A percentile compares a stretch with the other conserved stretches of the same genome.
Conservation (phyloP, 2,888 invertebrate species). For the Alitta virens region DNA sequence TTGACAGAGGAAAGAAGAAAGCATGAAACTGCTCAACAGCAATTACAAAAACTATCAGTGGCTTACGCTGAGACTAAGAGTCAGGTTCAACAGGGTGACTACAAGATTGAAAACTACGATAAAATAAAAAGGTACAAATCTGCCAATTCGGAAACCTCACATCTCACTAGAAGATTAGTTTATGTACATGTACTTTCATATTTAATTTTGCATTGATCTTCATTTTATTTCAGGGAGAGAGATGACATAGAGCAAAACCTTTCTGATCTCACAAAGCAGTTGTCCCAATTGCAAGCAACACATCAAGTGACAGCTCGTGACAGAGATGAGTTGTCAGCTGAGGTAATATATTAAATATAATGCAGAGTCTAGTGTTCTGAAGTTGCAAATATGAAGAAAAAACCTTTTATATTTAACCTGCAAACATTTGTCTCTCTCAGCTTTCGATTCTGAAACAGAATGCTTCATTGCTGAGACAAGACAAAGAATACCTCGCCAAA, state of each 20-base stretch:
- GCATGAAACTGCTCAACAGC: constrained; percentile 44
- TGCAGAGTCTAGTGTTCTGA: too few relatives aligned
- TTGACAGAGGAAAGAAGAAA: constrained; percentile 42
- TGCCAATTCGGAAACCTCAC: background rate
- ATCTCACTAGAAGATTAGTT: background rate
- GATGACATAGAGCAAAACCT: constrained; percentile 47
- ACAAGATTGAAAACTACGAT: constrained; percentile 54
- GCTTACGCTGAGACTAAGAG: constrained; percentile 43
- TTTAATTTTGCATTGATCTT: background rate
- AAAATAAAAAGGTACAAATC: constrained; percentile 43
- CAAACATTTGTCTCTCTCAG: too few relatives aligned
- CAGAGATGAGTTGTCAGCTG: constrained; percentile 47
- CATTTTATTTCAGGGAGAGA: constrained; percentile 44
- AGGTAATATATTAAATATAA: too few relatives aligned
- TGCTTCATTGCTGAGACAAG: constrained; percentile 48
- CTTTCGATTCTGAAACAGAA: constrained; percentile 44
- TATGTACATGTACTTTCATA: background rate
- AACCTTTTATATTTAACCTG: too few relatives aligned
- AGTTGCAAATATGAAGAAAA: too few relatives aligned
- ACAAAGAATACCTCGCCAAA: constrained; percentile 54
- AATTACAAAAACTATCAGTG: constrained; percentile 43
- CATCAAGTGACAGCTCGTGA: constrained; percentile 43
- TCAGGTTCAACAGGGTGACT: constrained; percentile 47
- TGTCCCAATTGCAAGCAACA: constrained; percentile 42
- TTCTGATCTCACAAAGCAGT: constrained; percentile 44